phyloP scores from a whole-genome alignment of 1,140 invertebrate genomes.

The Ctenoplectra terminalis region DNA sequence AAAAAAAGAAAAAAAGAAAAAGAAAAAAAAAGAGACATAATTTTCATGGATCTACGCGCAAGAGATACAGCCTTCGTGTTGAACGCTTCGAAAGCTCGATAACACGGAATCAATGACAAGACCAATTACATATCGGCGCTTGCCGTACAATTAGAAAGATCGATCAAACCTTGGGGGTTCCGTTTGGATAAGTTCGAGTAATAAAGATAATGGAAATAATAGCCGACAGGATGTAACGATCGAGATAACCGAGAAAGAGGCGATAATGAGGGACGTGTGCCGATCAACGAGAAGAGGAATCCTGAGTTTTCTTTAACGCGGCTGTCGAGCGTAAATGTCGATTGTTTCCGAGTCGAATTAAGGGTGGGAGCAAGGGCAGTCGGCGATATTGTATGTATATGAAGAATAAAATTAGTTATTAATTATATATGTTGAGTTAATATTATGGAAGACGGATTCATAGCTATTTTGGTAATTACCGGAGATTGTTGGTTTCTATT shows the following conservation, averaged over 20 bases:
- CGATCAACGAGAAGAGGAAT: slow-evolving; percentile 15
- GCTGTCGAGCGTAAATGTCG: slow-evolving; percentile 9
- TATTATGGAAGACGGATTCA: background rate
- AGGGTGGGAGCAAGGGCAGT: slow-evolving; percentile 31
- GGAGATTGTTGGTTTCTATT: background rate
- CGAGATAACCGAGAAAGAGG: slow-evolving; percentile 3
- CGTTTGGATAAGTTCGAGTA: slow-evolving; percentile 43
- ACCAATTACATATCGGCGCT: slow-evolving; percentile 44
- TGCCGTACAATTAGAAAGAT: slow-evolving; percentile 53
- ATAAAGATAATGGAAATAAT: slow-evolving; percentile 62
- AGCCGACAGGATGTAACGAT: slow-evolving; percentile 51
- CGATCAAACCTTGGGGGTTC: slow-evolving; percentile 42
- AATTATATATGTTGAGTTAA: background rate
- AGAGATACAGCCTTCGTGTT: background rate
- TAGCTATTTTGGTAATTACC: background rate
- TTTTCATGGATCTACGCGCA: too few species aligned
- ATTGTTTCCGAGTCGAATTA: slow-evolving; percentile 34
- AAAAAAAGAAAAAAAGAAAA: background rate
- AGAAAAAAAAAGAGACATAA: background rate
- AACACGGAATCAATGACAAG: slow-evolving; percentile 34
- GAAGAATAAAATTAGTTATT: background rate
- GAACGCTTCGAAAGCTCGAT: background rate
- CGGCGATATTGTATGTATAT: slow-evolving; percentile 28
- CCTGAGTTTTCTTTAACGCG: background rate
- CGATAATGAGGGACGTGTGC: slow-evolving; percentile 33